These are phyloP conservation scores for Liodrosophila aerea DNA, from an alignment of 2,888 invertebrate genomes.

Conservation along the genomic window DNA sequence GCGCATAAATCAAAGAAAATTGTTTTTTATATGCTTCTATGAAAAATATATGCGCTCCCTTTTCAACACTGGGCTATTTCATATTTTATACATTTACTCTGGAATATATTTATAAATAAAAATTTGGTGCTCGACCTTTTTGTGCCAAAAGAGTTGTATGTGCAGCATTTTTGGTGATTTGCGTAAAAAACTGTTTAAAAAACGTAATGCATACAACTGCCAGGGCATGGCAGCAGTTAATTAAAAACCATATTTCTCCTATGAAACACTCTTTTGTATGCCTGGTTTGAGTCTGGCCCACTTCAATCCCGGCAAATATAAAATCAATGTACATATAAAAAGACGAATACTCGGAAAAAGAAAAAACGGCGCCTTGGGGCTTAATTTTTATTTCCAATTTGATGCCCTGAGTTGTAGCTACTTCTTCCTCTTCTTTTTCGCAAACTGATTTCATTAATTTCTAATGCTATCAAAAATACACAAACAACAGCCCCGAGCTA, in stretches of 20 bases:
- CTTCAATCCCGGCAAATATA: constrained; percentile 21
- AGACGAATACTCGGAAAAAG: constrained; percentile 26
- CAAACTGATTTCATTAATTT: constrained; percentile 74
- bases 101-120: constrained; percentile 5
- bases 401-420: constrained; percentile 20
- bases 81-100: constrained; percentile 44
- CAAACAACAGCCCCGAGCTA: constrained; percentile 49
- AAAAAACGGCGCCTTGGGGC: constrained; percentile 31
- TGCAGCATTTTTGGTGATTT: constrained; percentile 35
- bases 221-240: constrained; percentile 40
- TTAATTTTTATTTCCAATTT: constrained; percentile 61
- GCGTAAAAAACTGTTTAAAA: constrained; percentile 19
- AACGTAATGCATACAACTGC: constrained; percentile 17
- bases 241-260: constrained; percentile 40
- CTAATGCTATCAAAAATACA: constrained; percentile 67
- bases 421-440: constrained; percentile 28
- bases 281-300: constrained; percentile 6
- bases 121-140: constrained; percentile 34
- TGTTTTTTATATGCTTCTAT: constrained; percentile 66
- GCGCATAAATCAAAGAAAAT: constrained; percentile 77
- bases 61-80: constrained; percentile 58
- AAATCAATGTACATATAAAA: constrained; percentile 31
- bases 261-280: constrained; percentile 20
- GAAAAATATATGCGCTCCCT: constrained; percentile 55
- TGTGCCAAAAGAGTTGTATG: constrained; percentile 39